Percentiles rank a stretch among this genome's conserved stretches.
phyloP scores from a whole-genome alignment of 2,113 vertebrate species.

The Periophthalmodon schlosseri region DNA sequence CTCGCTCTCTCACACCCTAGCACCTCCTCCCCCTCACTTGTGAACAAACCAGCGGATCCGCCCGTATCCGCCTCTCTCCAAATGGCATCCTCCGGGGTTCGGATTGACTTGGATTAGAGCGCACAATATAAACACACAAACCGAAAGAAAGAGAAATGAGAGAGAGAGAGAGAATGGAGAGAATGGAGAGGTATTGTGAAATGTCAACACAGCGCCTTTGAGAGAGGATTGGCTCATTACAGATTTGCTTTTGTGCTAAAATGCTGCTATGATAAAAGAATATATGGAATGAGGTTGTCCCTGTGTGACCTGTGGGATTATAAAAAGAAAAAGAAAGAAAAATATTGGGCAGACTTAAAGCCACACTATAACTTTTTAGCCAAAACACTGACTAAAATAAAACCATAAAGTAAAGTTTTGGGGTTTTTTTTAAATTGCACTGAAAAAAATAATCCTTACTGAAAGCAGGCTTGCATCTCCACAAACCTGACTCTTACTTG shows the following conservation, averaged over 20 bases:
- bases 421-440: no score
- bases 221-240: neutral
- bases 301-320: neutral
- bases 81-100: conserved; percentile 66
- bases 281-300: neutral
- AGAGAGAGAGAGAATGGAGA: conserved; percentile 21
- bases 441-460: no score
- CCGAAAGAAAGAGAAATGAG: conserved; percentile 1
- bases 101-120: conserved; percentile 64
- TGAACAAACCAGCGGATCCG: conserved; percentile 38
- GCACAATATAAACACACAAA: conserved; percentile 42
- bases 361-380: no score
- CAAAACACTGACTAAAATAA: no score
- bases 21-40: conserved; percentile 46
- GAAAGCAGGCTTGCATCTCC: no score
- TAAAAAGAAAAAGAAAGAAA: no score
- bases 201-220: neutral
- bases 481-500: no score
- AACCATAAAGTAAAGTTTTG: no score
- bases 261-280: neutral
- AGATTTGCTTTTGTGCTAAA: neutral
- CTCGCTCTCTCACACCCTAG: conserved; percentile 40
- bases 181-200: conserved; percentile 7
- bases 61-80: conserved; percentile 16
- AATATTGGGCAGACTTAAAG: no score